These are phyloP conservation scores for Tromatobia lineatoria DNA, from an alignment of 2,888 invertebrate species.

Conservation along the genomic window DNA sequence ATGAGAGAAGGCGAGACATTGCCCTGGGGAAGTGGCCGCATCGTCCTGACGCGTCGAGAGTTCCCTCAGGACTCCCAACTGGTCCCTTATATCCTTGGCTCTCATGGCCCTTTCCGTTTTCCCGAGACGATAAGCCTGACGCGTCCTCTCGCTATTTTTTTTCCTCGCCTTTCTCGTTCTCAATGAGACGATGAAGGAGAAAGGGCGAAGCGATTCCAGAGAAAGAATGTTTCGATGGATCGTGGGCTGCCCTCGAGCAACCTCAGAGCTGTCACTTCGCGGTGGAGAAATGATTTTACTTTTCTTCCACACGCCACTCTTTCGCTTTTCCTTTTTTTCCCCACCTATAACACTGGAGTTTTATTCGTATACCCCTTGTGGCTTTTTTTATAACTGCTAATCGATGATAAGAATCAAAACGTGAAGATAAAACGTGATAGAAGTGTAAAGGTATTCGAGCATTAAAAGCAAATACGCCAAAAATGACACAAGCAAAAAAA, in stretches of 20 bases:
- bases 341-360: conserved; percentile 6
- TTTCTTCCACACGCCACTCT: conserved; percentile 38
- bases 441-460: conserved; percentile 2
- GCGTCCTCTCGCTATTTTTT: conserved; percentile 43
- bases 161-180: conserved; percentile 23
- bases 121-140: conserved; percentile 56
- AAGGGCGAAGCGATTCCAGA: conserved; percentile 8
- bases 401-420: conserved; percentile 22
- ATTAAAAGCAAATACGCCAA: not conserved
- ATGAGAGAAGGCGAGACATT: conserved; percentile 48
- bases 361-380: not conserved
- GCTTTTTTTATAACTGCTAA: conserved; percentile 19
- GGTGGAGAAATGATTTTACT: conserved; percentile 54
- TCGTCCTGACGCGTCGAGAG: conserved; percentile 71
- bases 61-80: conserved; percentile 53
- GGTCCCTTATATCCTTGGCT: conserved; percentile 49
- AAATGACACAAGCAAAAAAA: not conserved
- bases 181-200: conserved; percentile 19
- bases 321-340: not conserved
- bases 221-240: conserved; percentile 34
- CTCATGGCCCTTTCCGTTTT: conserved; percentile 33
- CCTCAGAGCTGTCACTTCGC: conserved; percentile 35
- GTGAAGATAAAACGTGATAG: not conserved
- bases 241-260: conserved; percentile 38
- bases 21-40: conserved; percentile 69